A percentile compares a stretch with the other conserved stretches of the same genome.
Conservation (phyloP, 2,888 invertebrate genomes). For the Junonia oenone region DNA sequence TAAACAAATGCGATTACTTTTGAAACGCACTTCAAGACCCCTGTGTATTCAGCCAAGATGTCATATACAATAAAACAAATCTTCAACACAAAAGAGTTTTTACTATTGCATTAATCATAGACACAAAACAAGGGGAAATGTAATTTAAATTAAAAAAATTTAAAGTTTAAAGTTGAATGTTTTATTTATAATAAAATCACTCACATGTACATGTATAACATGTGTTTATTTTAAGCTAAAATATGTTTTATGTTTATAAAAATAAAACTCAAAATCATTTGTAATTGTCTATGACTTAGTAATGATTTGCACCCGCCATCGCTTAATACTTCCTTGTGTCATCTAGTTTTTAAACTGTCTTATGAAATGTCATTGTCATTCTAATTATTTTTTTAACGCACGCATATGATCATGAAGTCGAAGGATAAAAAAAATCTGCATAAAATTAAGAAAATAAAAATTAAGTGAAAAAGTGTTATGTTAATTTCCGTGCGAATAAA, state of each 20-base stretch:
- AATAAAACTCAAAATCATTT: neutral
- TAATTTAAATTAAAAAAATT: neutral
- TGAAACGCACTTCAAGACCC: neutral
- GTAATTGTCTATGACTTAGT: neutral
- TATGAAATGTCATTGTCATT: slow-evolving; percentile 49
- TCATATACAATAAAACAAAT: slow-evolving; percentile 1
- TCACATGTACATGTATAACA: neutral
- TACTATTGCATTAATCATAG: neutral
- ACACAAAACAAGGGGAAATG: neutral
- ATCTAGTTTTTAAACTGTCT: slow-evolving; percentile 51
- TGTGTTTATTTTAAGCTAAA: neutral
- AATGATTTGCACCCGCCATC: slow-evolving; percentile 15
- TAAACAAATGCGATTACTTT: neutral
- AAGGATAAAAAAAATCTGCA: slow-evolving; percentile 32
- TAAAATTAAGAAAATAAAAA: neutral
- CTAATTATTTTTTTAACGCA: slow-evolving; percentile 57
- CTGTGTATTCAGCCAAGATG: neutral
- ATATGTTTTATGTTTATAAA: neutral
- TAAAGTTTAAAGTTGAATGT: neutral
- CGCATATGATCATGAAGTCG: slow-evolving; percentile 51
- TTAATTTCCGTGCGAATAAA: neutral
- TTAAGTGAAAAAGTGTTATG: neutral
- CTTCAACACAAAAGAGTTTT: neutral
- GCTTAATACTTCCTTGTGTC: slow-evolving; percentile 30
- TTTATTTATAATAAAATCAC: slow-evolving; percentile 1